Evolutionary conservation across 2,888 invertebrate genomes (phyloP), one percentile per base, ranked within the genome.

Genomic region (Trilocha varians): DNA sequence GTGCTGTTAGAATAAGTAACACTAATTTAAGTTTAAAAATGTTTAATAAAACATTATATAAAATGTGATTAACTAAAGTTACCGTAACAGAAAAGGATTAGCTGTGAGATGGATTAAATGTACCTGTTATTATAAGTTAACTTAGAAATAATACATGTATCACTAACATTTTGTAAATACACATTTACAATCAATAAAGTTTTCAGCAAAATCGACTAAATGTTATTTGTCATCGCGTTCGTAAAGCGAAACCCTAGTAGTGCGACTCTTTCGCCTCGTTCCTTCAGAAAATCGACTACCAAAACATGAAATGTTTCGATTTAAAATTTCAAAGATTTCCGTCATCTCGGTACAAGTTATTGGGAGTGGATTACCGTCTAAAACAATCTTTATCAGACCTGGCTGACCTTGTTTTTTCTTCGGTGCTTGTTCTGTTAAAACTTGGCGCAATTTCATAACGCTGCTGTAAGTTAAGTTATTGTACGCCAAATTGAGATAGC

Each of bases 301-400:
- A 33, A 45, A 47, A 4, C 32, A 36, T 6, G 34, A 32, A 5
- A 54, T 37, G 14, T 53, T 55, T 40, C 47, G 52, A 9, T 42
- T 40, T 6, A 69, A 38, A n/a, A 62, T 40, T 5, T 61, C 55
- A 34, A 47, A 48, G 3, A 73, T 52, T 2, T 36, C 33, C 6
- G 42, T 39, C 16, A 62, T 48, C 44, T 74, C 70, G 11, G 32
- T 14, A 47, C 65, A 66, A 6, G 18, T 35, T 3, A 41, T 36
- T 2, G 77, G 75, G 15, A 76, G 36, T 41, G 52, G 41, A 46
- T 79, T 79, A 1, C 77, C 78, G 13, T 73, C 71, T 4, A 78
- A 25, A 2, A 70, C 39, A 9, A 73, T 47, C 43, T 53, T 67
- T 13, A 70, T 38, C 13, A 79, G 50, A 1, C 77, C 78, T 39